phyloP scores from a whole-genome alignment of 2,113 vertebrate genomes.

The Gasterosteus nipponicus region DNA sequence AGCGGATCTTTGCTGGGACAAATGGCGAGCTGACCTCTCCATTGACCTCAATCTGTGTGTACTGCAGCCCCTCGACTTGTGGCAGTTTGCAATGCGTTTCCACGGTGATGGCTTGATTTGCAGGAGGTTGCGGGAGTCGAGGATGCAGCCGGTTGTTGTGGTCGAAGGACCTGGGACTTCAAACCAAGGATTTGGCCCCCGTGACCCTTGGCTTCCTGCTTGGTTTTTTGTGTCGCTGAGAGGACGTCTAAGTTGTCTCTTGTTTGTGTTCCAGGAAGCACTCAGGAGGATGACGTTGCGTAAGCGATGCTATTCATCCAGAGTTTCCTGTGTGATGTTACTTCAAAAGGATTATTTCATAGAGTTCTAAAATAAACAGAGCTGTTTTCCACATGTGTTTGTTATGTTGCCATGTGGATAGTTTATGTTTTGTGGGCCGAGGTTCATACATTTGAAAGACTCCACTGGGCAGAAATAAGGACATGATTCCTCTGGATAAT shows the following conservation, averaged over 20 bases:
- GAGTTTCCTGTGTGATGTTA: slow-evolving; percentile 9
- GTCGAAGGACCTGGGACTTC: slow-evolving; percentile 44
- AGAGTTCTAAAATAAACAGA: neutral
- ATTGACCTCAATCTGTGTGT: slow-evolving; percentile 69
- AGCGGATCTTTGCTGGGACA: slow-evolving; percentile 64
- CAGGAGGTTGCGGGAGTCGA: slow-evolving; percentile 47
- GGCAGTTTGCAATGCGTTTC: slow-evolving; percentile 55
- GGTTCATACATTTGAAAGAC: slow-evolving; percentile 33
- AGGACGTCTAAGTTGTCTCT: slow-evolving; percentile 58
- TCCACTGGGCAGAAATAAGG: slow-evolving; percentile 21
- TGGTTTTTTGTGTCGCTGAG: slow-evolving; percentile 45
- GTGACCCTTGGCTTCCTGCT: slow-evolving; percentile 45
- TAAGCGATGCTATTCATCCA: slow-evolving; percentile 31
- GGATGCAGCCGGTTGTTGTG: slow-evolving; percentile 42
- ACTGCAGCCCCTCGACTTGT: slow-evolving; percentile 48
- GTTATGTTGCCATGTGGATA: neutral
- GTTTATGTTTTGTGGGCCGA: neutral
- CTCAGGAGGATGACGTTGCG: slow-evolving; percentile 22
- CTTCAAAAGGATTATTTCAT: slow-evolving; percentile 10
- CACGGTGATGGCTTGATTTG: slow-evolving; percentile 66
- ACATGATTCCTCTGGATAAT: slow-evolving; percentile 28
- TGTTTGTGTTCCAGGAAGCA: slow-evolving; percentile 41
- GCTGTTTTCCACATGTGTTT: neutral
- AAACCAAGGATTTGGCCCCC: slow-evolving; percentile 46
- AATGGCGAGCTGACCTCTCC: slow-evolving; percentile 65